phyloP scores from a whole-genome alignment of 2,888 invertebrate genomes.

The Saturnia japonica region DNA sequence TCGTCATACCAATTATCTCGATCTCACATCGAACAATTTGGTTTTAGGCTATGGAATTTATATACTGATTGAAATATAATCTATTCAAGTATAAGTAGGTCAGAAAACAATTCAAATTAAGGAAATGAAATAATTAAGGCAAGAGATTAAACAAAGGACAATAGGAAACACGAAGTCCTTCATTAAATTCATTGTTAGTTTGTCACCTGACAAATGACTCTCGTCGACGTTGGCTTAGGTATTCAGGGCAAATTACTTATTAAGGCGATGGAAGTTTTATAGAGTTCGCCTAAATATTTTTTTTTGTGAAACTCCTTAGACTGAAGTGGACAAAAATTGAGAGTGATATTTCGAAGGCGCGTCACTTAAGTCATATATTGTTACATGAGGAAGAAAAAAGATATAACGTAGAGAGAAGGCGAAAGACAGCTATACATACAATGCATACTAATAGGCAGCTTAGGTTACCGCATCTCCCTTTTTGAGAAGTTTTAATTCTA shows the following conservation, averaged over 20 bases:
- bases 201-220: conserved; percentile 25
- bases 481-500: too few relatives aligned
- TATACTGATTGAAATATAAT: not conserved
- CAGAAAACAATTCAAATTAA: conserved; percentile 3
- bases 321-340: too few relatives aligned
- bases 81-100: not conserved
- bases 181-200: conserved; percentile 22
- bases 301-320: too few relatives aligned
- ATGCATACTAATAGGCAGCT: too few relatives aligned
- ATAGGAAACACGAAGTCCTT: conserved; percentile 20
- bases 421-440: too few relatives aligned
- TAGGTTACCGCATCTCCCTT: too few relatives aligned
- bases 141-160: conserved; percentile 21
- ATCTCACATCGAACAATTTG: not conserved
- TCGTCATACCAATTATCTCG: not conserved
- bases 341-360: too few relatives aligned
- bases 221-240: conserved; percentile 14
- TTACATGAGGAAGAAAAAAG: too few relatives aligned
- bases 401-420: too few relatives aligned
- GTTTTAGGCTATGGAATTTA: not conserved
- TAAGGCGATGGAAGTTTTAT: conserved; percentile 14
- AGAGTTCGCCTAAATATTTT: not conserved
- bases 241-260: conserved; percentile 22
- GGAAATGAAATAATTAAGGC: conserved; percentile 18
- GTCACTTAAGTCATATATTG: too few relatives aligned